phyloP scores from a whole-genome alignment of 2,797 vertebrate genomes.

The Glyptemys insculpta region DNA sequence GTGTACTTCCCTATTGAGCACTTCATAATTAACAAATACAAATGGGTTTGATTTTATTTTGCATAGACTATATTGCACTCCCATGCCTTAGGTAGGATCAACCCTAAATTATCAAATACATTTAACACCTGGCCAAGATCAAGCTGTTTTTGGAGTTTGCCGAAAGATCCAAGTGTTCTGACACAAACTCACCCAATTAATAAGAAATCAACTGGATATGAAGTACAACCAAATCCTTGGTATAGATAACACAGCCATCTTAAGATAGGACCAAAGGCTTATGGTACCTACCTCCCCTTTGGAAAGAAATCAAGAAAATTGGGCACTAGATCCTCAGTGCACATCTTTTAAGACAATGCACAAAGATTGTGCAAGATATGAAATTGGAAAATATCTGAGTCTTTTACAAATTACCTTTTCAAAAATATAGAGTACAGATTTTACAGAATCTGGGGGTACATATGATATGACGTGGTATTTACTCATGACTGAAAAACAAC shows the following conservation, averaged over 20 bases:
- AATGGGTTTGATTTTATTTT: neutral
- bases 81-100: neutral
- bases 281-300: neutral
- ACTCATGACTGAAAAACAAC: neutral
- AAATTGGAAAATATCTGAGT: neutral
- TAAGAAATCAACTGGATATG: neutral
- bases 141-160: neutral
- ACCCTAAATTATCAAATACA: neutral
- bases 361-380: neutral
- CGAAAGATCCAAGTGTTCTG: neutral
- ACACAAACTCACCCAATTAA: neutral
- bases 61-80: too few relatives aligned
- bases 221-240: neutral
- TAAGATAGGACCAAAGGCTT: neutral
- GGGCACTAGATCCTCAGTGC: neutral
- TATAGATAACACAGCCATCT: neutral
- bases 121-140: accelerated
- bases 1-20: neutral
- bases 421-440: neutral
- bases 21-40: neutral
- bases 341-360: neutral
- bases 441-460: neutral
- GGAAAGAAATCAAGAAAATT: neutral
- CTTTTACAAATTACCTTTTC: neutral
- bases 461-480: neutral